Base-by-base conservation (phyloP, 1,140 invertebrate species). In the Aleiodes sp. region DNA sequence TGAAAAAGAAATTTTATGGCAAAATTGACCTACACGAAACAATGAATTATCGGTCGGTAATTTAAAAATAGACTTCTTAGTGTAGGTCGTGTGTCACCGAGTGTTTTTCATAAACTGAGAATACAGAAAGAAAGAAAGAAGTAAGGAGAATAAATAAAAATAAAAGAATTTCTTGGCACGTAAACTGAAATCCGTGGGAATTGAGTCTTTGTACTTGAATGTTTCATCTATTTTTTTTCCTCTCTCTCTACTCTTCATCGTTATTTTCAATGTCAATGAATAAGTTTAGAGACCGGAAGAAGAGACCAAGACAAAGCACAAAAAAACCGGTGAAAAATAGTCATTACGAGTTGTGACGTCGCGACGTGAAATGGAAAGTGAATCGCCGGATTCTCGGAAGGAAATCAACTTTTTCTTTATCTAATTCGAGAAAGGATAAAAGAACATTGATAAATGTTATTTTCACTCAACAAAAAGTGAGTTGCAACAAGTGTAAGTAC, bases 11-110 rank as follows among this genome's bases (percentile, higher is more conserved):
- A n/a, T n/a, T n/a, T n/a, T n/a, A n/a, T n/a, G n/a, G n/a, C n/a
- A 35, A 39, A 39, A 9, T 35, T 26, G 12, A 46, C 37, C 26
- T 16, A 56, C 31, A 61, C 70, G 31, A 63, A 64, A 68, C 46
- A n/a, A 33, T 66, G 41, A 59, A 60, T n/a, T 33, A 61, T 46
- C 67, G 26, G 24, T 66, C 52, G 52, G n/a, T n/a, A n/a, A n/a
- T n/a, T n/a, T n/a, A n/a, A 57, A 67, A 67, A 67, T 66, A 70
- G 61, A 67, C 24, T 66, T 70, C 56, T 73, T 71, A 71, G 52
- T 66, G 69, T 71, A 73, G 72, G 69, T 73, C 72, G 65, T 35
- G 65, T 56, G 52, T 59, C 14, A 14, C 35, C 8, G 26, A 57
- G n/a, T 21, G 16, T 16, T 6, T 29, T 62, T 66, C 46, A 24